phyloP scores from a whole-genome alignment of 2,113 vertebrate species.

The Platycercus adscitus region DNA sequence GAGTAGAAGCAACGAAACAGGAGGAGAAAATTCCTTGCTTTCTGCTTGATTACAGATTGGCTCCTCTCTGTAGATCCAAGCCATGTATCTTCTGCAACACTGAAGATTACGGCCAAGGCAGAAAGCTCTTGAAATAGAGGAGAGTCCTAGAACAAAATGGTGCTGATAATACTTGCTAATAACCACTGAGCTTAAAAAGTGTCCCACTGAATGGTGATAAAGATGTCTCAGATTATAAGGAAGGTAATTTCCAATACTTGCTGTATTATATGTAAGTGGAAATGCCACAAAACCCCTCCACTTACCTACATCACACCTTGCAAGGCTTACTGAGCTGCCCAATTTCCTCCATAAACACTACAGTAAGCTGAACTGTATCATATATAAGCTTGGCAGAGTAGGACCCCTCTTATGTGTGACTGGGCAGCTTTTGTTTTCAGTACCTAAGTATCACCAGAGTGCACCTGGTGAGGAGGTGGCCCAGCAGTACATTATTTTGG shows the following conservation, averaged over 20 bases:
- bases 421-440: neutral
- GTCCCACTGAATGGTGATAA: neutral
- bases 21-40: neutral
- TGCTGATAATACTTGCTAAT: neutral
- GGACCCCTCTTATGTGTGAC: neutral
- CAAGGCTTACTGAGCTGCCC: neutral
- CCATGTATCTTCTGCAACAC: neutral
- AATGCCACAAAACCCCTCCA: neutral
- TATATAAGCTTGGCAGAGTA: neutral
- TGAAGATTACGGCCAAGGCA: neutral
- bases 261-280: neutral
- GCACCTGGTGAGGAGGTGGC: neutral
- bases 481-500: accelerated
- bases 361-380: neutral
- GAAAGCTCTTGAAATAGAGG: neutral
- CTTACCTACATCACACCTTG: neutral
- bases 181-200: neutral
- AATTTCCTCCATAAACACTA: neutral
- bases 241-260: neutral
- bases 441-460: neutral
- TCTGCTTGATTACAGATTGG: neutral
- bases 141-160: neutral
- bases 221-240: neutral
- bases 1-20: neutral
- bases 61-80: neutral